Conservation (phyloP, 2,113 vertebrate species). For the Pycnonotus jocosus region DNA sequence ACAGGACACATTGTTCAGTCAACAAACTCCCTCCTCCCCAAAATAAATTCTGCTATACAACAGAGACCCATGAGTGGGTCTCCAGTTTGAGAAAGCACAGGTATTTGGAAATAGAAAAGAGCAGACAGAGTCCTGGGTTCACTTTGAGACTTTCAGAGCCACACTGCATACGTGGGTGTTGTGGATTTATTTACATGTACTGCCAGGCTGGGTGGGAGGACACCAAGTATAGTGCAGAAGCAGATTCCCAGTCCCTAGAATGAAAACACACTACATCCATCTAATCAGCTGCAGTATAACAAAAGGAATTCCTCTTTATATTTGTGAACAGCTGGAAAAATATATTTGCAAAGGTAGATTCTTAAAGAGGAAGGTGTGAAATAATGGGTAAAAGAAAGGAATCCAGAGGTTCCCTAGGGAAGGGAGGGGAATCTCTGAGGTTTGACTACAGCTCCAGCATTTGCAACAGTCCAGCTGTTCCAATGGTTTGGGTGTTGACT, state of each 20-base stretch:
- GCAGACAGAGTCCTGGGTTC: neutral
- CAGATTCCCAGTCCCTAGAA: neutral
- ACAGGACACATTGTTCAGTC: neutral
- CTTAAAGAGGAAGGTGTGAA: conserved; percentile 28
- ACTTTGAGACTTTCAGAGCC: neutral
- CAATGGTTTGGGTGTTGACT: neutral
- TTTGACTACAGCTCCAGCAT: neutral
- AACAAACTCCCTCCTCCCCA: neutral
- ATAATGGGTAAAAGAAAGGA: conserved; percentile 6
- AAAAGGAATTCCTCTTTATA: neutral
- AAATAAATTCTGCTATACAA: neutral
- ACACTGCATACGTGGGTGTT: neutral
- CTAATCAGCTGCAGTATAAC: neutral
- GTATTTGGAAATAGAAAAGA: neutral
- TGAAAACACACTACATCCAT: neutral
- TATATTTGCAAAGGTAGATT: neutral
- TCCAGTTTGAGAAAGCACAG: neutral
- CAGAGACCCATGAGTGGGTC: neutral
- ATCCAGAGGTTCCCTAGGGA: neutral
- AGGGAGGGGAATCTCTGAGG: neutral
- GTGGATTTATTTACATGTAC: neutral
- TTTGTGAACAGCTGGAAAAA: conserved; percentile 19
- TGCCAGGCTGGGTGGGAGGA: neutral
- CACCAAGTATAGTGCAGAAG: neutral
- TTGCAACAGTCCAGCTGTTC: neutral